Base-by-base conservation (phyloP, 2,888 invertebrate genomes). In the Chouioia cunea region DNA sequence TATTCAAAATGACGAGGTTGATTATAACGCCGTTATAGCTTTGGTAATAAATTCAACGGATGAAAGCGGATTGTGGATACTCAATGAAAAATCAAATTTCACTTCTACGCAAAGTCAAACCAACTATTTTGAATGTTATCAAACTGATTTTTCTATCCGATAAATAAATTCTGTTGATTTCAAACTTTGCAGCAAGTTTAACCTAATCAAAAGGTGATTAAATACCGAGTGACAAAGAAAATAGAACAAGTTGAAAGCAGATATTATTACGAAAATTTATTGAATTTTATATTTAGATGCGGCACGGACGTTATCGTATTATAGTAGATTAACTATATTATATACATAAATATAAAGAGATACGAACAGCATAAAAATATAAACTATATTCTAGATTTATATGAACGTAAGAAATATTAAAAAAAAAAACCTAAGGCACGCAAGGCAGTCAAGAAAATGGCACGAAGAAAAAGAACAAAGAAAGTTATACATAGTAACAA, bases 301-400 rank as follows among this genome's bases (percentile, higher is more conserved):
- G 69, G 70, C 65, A 69, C 69, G 72, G 65, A 77, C 75, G 76
- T 77, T 78, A 78, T 73, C 62, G 36, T 71, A 78, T 77, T 77
- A 75, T 74, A 76, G 77, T 78, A 78, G 75, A 76, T 75, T 68
- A 74, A 77, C 76, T 77, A 77, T 73, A 74, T 70, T 80, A 77
- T 77, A 80, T 76, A 78, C 74, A 76, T 65, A 76, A 70, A 74
- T 73, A 74, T 75, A 70, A 72, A 70, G 64, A 76, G 63, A 63
- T 73, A 69, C 71, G 64, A 75, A 53, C 73, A 72, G 62, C 48
- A 60, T 67, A 79, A 76, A 78, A 78, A 78, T 73, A 76, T 74
- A 79, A 77, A 79, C 77, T 77, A 75, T 78, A 76, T 77, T 76
- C 36, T 77, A 76, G 73, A 78, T 77, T 75, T 76, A 77, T 76